phyloP scores from a whole-genome alignment of 1,140 invertebrate species.

The Stegodyphus dumicola region DNA sequence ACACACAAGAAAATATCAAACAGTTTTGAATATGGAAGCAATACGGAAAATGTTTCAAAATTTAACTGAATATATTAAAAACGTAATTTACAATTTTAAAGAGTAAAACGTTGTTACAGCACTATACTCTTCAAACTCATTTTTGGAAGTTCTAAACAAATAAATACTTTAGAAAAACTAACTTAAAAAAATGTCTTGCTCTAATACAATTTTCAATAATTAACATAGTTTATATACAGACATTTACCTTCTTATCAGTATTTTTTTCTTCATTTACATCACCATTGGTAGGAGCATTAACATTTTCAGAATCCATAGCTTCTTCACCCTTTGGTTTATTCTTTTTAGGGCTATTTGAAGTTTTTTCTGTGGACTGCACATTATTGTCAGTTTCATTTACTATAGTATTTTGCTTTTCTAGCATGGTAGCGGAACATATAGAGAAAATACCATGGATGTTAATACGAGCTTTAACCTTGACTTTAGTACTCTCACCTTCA shows the following conservation, averaged over 20 bases:
- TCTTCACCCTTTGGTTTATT: constrained; percentile 33
- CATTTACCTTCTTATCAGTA: background rate
- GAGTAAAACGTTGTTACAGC: too few species aligned
- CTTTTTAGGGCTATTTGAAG: background rate
- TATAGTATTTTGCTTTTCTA: constrained; percentile 76
- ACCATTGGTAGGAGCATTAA: constrained; percentile 34
- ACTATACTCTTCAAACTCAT: too few species aligned
- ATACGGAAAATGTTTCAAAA: too few species aligned
- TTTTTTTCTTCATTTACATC: constrained; percentile 42
- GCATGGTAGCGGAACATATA: constrained; percentile 84
- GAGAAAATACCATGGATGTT: constrained; percentile 93
- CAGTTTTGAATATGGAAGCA: too few species aligned
- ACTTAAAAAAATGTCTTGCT: too few species aligned
- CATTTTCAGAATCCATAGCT: constrained; percentile 50
- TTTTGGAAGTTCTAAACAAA: too few species aligned
- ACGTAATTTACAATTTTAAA: too few species aligned
- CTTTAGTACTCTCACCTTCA: constrained; percentile 90
- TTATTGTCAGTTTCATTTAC: constrained; percentile 65
- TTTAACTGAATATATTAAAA: too few species aligned
- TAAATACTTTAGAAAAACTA: too few species aligned
- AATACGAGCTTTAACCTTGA: constrained; percentile 94
- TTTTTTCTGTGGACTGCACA: constrained; percentile 39
- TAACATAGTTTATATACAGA: too few species aligned
- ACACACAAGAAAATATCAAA: too few species aligned
- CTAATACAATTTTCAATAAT: too few species aligned